These are phyloP conservation scores for Eremobia ochroleuca DNA, from an alignment of 2,888 invertebrate species.

Conservation along the genomic window DNA sequence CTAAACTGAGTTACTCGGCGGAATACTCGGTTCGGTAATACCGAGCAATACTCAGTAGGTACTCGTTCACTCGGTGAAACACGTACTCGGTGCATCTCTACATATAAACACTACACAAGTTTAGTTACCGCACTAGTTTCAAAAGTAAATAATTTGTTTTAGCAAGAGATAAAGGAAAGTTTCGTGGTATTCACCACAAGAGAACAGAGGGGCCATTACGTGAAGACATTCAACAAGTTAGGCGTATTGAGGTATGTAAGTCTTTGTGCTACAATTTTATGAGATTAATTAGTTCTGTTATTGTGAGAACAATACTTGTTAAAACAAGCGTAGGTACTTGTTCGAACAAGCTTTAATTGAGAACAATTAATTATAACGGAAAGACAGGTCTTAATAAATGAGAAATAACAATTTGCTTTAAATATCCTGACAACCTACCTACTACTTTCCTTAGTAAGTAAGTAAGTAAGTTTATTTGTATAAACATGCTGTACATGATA, in stretches of 20 bases:
- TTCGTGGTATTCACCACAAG: constrained; percentile 79
- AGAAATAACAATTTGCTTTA: constrained; percentile 1
- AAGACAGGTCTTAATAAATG: background rate
- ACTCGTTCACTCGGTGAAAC: background rate
- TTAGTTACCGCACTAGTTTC: constrained; percentile 45
- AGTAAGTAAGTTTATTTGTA: no score
- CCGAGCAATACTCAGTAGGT: no score
- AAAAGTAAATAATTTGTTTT: constrained; percentile 72
- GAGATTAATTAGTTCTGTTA: constrained; percentile 55
- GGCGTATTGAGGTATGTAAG: constrained; percentile 81
- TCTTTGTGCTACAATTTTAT: constrained; percentile 47
- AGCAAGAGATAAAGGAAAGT: constrained; percentile 89
- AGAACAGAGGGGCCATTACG: constrained; percentile 75
- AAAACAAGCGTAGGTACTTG: constrained; percentile 28
- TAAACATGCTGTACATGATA: no score
- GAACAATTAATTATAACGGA: constrained; percentile 24
- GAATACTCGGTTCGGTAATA: background rate
- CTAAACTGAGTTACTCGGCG: background rate
- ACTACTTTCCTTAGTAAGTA: no score
- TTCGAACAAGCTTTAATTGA: constrained; percentile 33
- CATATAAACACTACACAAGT: constrained; percentile 35
- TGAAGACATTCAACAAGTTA: constrained; percentile 79
- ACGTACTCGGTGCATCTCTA: background rate
- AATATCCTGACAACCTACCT: background rate
- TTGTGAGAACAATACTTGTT: constrained; percentile 48